Conservation (phyloP, 2,888 invertebrate genomes). For the Agrilus cyanescens region DNA sequence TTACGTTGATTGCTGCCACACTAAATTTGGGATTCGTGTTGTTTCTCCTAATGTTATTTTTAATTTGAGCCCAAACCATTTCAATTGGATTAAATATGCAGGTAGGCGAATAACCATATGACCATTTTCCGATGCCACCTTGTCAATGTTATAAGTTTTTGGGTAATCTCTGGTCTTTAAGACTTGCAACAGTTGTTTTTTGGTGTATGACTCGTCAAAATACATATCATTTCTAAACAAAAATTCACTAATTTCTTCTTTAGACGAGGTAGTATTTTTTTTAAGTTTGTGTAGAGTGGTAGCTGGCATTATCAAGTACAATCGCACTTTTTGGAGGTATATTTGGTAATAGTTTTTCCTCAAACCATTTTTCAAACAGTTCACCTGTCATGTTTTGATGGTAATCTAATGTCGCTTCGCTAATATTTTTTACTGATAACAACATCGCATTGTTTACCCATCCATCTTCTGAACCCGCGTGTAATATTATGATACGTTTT, state of each 20-base stretch:
- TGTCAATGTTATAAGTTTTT: slow-evolving; percentile 1
- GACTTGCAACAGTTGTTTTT: too few species aligned
- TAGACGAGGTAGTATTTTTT: slow-evolving; percentile 5
- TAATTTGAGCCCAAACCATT: slow-evolving; percentile 9
- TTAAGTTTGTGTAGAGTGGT: slow-evolving; percentile 9
- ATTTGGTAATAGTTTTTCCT: slow-evolving; percentile 7
- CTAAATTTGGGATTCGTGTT: slow-evolving; percentile 2
- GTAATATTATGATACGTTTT: slow-evolving; percentile 14
- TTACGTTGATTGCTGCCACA: background rate
- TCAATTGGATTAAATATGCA: slow-evolving; percentile 13
- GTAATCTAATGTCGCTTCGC: slow-evolving; percentile 7
- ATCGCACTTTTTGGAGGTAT: slow-evolving; percentile 9
- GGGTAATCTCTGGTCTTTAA: slow-evolving; percentile 2
- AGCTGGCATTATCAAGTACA: slow-evolving; percentile 14
- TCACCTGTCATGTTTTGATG: too few species aligned
- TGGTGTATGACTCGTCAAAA: too few species aligned
- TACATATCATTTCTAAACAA: slow-evolving; percentile 4
- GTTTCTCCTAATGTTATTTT: slow-evolving; percentile 3
- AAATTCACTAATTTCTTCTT: slow-evolving; percentile 5
- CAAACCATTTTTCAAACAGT: slow-evolving; percentile 14
- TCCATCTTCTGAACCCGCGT: slow-evolving; percentile 14
- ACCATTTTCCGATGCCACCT: slow-evolving; percentile 8
- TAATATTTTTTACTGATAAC: slow-evolving; percentile 11
- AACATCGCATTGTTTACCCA: slow-evolving; percentile 12
- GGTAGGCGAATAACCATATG: slow-evolving; percentile 9